phyloP scores from a whole-genome alignment of 2,888 invertebrate species.

The Iselma pallidipennis region DNA sequence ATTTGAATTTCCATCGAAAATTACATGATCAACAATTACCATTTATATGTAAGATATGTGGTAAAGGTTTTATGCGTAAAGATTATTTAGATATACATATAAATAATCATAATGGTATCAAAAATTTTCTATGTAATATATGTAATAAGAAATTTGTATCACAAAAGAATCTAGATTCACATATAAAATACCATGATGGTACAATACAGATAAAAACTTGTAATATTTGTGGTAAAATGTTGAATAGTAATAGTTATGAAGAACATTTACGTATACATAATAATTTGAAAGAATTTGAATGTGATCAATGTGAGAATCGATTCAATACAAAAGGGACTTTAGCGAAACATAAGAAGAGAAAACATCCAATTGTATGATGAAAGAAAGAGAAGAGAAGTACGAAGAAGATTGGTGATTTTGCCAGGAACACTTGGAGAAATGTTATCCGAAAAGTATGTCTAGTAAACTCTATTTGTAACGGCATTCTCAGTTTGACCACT shows the following conservation, averaged over 20 bases:
- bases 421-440: too few relatives aligned
- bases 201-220: constrained; percentile 45
- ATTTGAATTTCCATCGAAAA: constrained; percentile 55
- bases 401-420: too few relatives aligned
- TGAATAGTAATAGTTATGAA: constrained; percentile 48
- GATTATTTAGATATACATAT: constrained; percentile 53
- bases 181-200: constrained; percentile 51
- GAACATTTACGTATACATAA: constrained; percentile 52
- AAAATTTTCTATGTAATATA: constrained; percentile 46
- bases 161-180: constrained; percentile 52
- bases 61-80: constrained; percentile 52
- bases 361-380: too few relatives aligned
- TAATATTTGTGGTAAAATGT: constrained; percentile 50
- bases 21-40: constrained; percentile 47
- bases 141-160: constrained; percentile 52
- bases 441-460: too few relatives aligned
- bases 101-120: constrained; percentile 50
- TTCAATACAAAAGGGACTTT: constrained; percentile 52
- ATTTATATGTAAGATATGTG: constrained; percentile 46
- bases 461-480: too few relatives aligned
- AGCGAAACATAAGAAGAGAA: constrained; percentile 50
- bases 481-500: too few relatives aligned
- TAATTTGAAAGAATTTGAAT: constrained; percentile 51
- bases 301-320: constrained; percentile 46
- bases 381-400: too few relatives aligned